These are phyloP conservation scores for Aspidiotus destructor DNA, from an alignment of 2,888 invertebrate genomes.

Conservation along the genomic window DNA sequence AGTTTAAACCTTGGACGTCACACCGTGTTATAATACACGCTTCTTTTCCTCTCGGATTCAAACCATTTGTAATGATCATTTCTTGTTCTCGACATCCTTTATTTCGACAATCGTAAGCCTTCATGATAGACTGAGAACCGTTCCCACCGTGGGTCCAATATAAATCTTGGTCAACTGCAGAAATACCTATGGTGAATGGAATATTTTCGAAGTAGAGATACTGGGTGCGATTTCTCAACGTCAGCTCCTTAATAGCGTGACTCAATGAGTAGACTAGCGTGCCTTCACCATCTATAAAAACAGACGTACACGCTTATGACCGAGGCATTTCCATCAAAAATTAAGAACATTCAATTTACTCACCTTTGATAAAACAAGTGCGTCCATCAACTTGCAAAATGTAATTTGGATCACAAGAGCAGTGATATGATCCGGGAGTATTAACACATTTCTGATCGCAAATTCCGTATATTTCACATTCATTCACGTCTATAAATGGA, in stretches of 20 bases:
- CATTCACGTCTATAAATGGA: conserved; percentile 37
- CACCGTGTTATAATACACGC: not conserved
- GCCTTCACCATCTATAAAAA: conserved; percentile 52
- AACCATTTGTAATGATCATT: conserved; percentile 45
- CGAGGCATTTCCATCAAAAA: not conserved
- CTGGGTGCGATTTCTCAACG: conserved; percentile 47
- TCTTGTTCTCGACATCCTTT: conserved; percentile 52
- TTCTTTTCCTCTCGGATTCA: not conserved
- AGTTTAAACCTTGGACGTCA: not conserved
- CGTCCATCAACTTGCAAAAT: conserved; percentile 45
- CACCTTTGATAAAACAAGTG: conserved; percentile 48
- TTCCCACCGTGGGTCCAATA: conserved; percentile 69
- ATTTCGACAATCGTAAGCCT: conserved; percentile 44
- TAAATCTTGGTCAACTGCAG: conserved; percentile 57
- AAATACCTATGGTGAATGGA: conserved; percentile 56
- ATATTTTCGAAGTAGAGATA: conserved; percentile 46
- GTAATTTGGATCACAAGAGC: conserved; percentile 55
- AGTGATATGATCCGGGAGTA: conserved; percentile 50
- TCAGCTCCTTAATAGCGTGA: conserved; percentile 54
- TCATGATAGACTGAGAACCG: conserved; percentile 61
- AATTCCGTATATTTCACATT: conserved; percentile 43
- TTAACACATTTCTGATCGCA: conserved; percentile 64
- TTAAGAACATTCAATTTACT: not conserved
- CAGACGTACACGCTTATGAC: not conserved
- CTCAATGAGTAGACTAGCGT: conserved; percentile 59